phyloP scores from a whole-genome alignment of 2,113 vertebrate genomes.

The Microtus pennsylvanicus region DNA sequence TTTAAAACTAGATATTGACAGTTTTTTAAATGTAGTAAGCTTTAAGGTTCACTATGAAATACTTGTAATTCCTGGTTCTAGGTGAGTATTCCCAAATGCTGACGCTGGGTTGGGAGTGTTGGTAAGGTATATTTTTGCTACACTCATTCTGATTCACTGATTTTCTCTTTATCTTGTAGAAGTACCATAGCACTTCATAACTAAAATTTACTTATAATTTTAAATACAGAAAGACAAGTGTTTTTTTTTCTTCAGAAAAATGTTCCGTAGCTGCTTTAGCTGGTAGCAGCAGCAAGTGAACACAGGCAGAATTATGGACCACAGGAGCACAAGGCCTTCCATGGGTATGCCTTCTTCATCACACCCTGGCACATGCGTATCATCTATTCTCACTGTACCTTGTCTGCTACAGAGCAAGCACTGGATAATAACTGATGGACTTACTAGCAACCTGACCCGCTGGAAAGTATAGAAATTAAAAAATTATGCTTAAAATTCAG shows the following conservation, averaged over 20 bases:
- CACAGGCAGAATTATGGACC: background rate
- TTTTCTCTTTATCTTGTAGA: background rate
- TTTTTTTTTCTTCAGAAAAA: background rate
- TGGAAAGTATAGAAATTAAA: background rate
- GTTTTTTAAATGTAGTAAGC: background rate
- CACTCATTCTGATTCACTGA: background rate
- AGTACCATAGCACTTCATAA: constrained; percentile 18
- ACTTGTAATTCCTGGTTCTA: background rate
- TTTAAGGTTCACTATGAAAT: background rate
- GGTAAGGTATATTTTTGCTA: background rate
- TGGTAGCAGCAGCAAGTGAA: background rate
- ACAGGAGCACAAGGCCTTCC: background rate
- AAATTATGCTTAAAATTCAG: constrained; percentile 49
- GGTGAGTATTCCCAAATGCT: constrained; percentile 27
- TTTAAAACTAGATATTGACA: background rate
- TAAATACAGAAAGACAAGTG: constrained; percentile 8
- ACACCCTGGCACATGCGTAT: accelerated
- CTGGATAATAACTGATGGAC: background rate
- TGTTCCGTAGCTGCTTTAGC: background rate
- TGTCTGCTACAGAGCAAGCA: background rate
- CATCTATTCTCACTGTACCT: background rate
- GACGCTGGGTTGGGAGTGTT: background rate
- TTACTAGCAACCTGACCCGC: background rate
- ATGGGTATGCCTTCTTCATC: background rate
- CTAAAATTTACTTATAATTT: constrained; percentile 44